Evolutionary conservation across 2,888 invertebrate genomes (phyloP).

Genomic region (Athetis lepigone): DNA sequence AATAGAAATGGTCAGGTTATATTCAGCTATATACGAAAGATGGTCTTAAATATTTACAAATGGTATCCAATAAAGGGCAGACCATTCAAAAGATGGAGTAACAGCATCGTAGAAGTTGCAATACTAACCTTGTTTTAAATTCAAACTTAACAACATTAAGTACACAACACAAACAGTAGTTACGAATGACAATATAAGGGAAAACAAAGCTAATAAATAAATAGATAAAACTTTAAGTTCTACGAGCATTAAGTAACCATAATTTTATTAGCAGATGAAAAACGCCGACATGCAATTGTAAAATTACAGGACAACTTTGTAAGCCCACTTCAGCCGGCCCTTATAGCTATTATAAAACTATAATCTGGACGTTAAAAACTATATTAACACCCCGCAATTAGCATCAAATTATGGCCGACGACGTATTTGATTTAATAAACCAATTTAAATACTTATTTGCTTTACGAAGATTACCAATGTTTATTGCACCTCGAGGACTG

Average conservation of each 20-base stretch:
- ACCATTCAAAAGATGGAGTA: too few relatives aligned
- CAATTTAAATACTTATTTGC: conserved; percentile 56
- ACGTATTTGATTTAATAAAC: conserved; percentile 63
- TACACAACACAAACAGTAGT: too few relatives aligned
- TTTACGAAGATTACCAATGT: conserved; percentile 42
- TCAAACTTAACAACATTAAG: too few relatives aligned
- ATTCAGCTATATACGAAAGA: too few relatives aligned
- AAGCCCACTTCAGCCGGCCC: conserved; percentile 50
- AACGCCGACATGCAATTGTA: conserved; percentile 23
- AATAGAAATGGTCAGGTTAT: too few relatives aligned
- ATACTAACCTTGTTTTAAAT: too few relatives aligned
- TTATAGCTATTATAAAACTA: conserved; percentile 57
- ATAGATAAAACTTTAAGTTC: conserved; percentile 6
- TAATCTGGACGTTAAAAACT: conserved; percentile 54
- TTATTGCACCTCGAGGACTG: conserved; percentile 31
- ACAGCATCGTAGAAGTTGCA: too few relatives aligned
- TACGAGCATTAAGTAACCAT: conserved; percentile 16
- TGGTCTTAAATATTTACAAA: too few relatives aligned
- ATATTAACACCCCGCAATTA: conserved; percentile 63
- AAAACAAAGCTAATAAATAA: too few relatives aligned
- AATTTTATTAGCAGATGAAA: conserved; percentile 21
- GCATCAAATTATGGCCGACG: conserved; percentile 53
- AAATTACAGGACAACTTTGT: conserved; percentile 46
- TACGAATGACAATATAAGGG: too few relatives aligned
- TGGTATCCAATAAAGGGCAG: too few relatives aligned